Percentiles rank a stretch among this genome's conserved stretches.
Evolutionary conservation across 2,113 vertebrate species (phyloP).

Genomic region (Podilymbus podiceps): DNA sequence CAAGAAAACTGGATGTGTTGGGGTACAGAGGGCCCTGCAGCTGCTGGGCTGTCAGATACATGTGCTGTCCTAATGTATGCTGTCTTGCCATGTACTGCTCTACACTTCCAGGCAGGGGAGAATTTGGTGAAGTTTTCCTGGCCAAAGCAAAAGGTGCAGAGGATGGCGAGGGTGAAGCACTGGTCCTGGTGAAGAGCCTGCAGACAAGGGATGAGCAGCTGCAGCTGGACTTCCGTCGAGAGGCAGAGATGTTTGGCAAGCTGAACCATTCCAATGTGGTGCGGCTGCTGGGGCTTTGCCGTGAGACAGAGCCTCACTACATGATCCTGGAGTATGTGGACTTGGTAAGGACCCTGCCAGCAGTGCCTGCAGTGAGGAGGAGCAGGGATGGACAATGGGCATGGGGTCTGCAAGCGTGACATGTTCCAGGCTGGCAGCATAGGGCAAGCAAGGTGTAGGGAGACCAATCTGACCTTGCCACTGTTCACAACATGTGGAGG

Average conservation of each 20-base stretch:
- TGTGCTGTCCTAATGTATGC: accelerated
- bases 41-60: neutral
- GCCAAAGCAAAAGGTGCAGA: conserved; percentile 89
- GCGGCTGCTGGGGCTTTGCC: conserved; percentile 88
- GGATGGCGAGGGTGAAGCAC: conserved; percentile 79
- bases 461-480: neutral
- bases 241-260: conserved; percentile 95
- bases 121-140: conserved; percentile 95
- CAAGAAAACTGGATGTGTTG: neutral
- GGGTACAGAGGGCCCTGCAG: neutral
- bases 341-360: conserved; percentile 78
- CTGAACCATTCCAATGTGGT: conserved; percentile 88
- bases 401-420: neutral
- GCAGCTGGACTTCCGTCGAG: conserved; percentile 89
- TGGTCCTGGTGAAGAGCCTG: conserved; percentile 93
- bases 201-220: conserved; percentile 90
- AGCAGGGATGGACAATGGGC: neutral
- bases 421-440: neutral
- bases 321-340: conserved; percentile 96
- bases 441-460: neutral
- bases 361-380: neutral
- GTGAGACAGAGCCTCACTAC: conserved; percentile 89
- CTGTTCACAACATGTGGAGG: neutral
- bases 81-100: neutral
- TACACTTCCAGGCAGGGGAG: conserved; percentile 83